Evolutionary conservation across 2,888 invertebrate genomes (phyloP), one percentile per base, ranked within the genome.

Genomic region (Ennomos fuscantarius): DNA sequence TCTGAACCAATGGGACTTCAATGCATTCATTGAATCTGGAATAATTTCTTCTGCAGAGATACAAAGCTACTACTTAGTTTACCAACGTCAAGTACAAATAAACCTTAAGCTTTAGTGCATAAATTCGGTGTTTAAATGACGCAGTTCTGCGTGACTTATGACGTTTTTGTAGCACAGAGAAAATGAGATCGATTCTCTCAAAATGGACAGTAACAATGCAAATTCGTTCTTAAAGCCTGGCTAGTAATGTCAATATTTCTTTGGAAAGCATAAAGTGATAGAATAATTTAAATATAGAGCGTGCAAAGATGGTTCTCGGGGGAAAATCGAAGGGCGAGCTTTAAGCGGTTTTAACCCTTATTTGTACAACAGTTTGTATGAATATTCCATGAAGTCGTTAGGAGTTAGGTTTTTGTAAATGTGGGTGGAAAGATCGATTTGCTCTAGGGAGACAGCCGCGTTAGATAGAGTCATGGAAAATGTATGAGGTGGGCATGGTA

Each of bases 151-250:
- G 78, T 59, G 68, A 63, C 69, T 77, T 86, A 73, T 13, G 68
- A 55, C 78, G 15, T 82, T 87, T 71, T 63, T 36, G 48, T 56
- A 60, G 56, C 59, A n/a, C 46, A 31, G 10, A 47, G 50, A 72
- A 78, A 83, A 79, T 65, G 79, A 91, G 91, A 92, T 92, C 92
- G 92, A 92, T 92, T 90, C 90, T 90, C 90, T 89, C 69, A 82
- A 82, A 88, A 74, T 49, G 62, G 51, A 45, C 11, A 31, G 1
- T 15, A 37, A n/a, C 52, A 57, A 48, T 13, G 41, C 1, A 81
- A 77, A 72, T 51, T 60, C 8, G 61, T 60, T 53, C 67, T 36
- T 83, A 74, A n/a, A 9, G 8, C 0, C 0, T 0, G 0, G 0
- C 0, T 0, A 0, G 0, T 76, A 78, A 49, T 67, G 84, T 70